A percentile compares a stretch with the other conserved stretches of the same genome.
Conservation (phyloP, 1,140 invertebrate genomes). For the Lordiphosa clarofinis region DNA sequence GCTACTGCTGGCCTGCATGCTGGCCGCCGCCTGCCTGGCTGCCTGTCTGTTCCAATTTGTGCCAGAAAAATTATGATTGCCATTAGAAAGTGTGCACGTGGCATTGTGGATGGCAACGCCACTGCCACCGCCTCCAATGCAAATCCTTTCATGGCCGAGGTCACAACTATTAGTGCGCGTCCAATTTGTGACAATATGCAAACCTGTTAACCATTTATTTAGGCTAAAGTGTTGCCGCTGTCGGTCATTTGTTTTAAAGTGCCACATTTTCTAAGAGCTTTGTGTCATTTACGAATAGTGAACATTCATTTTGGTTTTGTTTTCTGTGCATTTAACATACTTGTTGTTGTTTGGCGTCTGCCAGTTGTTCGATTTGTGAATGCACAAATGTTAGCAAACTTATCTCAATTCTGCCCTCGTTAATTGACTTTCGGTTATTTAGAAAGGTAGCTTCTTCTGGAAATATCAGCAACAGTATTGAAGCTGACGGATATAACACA, state of each 20-base stretch:
- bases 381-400: too few species aligned
- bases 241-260: conserved; percentile 56
- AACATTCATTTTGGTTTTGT: neutral
- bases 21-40: conserved; percentile 2
- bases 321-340: conserved; percentile 2
- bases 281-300: conserved; percentile 29
- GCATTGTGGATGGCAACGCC: conserved; percentile 49
- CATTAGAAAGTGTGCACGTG: conserved; percentile 45
- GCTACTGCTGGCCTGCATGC: conserved; percentile 20
- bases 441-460: too few species aligned
- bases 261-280: conserved; percentile 63
- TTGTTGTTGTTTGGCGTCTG: neutral
- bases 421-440: too few species aligned
- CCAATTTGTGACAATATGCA: conserved; percentile 57
- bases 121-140: conserved; percentile 19
- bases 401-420: too few species aligned
- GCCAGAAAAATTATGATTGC: conserved; percentile 56
- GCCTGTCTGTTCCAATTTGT: conserved; percentile 65
- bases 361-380: neutral
- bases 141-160: conserved; percentile 76
- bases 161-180: conserved; percentile 69
- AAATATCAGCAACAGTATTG: too few species aligned
- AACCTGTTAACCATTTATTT: conserved; percentile 68
- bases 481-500: too few species aligned
- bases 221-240: conserved; percentile 37